Base-by-base conservation (phyloP, 37 sponge, comb jelly and placozoan genomes). In the Bolinopsis microptera region DNA sequence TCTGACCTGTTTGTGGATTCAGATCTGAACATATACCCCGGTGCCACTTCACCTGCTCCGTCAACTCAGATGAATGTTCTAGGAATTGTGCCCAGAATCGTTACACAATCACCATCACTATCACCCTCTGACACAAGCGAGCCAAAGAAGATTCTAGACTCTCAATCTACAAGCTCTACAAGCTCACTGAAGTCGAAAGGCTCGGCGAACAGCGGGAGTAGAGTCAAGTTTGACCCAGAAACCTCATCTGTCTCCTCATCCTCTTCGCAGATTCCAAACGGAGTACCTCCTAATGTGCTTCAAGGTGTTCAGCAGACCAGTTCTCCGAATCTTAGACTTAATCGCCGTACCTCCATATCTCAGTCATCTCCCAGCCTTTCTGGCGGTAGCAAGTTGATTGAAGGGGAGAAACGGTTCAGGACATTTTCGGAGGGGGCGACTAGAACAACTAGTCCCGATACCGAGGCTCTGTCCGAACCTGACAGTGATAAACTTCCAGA, bases 161-260 rank as follows among this genome's bases (percentile, higher is more conserved):
- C 9, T 36, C 27, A 27, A 21, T 32, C 80, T 0, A 27, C 27
- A 34, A 77, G 80, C 18, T 77, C 80, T 9, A 32, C 36, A 21
- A 32, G 33, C 80, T 77, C 80, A 1, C 35, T 77, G 2, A 77
- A 77, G 21, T 77, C 80, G 0, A 77, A 77, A 32, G 32, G 80
- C 37, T 77, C 80, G 21, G 80, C 33, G 34, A 77, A 34, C 5
- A 77, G 80, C 33, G 80, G 36, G 36, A 77, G 80, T 36, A 77
- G 32, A 32, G 80, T 77, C 36, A 27, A 32, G 35, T 86, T 38
- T 30, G 41, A 41, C 61, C 37, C 32, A 40, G 34, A 35, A 40
- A 35, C 36, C 0, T 36, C 90, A 8, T n/a, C 25, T 26, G 21
- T n/a, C 3, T 77, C 80, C 2, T 31, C 80, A 21, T 34, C 35